These are phyloP conservation scores for Blastobasis adustella DNA, from an alignment of 2,888 invertebrate genomes.

Conservation along the genomic window DNA sequence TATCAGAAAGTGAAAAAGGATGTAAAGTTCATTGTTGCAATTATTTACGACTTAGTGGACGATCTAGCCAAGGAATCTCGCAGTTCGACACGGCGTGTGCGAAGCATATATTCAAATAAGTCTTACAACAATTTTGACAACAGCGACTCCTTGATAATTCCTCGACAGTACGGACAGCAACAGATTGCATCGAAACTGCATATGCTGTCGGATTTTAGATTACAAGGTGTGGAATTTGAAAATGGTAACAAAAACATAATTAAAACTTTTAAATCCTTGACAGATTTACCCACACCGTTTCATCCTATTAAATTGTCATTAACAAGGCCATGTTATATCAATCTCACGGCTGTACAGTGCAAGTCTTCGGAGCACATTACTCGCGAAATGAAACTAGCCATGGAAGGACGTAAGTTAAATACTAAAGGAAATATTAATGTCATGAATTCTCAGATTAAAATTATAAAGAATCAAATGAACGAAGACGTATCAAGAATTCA, in stretches of 20 bases:
- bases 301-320: too few species aligned
- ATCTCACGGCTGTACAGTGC: too few species aligned
- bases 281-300: too few species aligned
- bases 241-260: too few species aligned
- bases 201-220: slow-evolving; percentile 13
- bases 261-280: too few species aligned
- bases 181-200: slow-evolving; percentile 15
- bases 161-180: slow-evolving; percentile 30
- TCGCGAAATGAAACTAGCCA: slow-evolving; percentile 16
- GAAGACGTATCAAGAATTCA: too few species aligned
- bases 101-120: too few species aligned
- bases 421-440: neutral
- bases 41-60: slow-evolving; percentile 36
- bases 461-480: too few species aligned
- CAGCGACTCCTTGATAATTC: slow-evolving; percentile 8
- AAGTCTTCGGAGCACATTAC: slow-evolving; percentile 13
- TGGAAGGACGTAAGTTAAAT: slow-evolving; percentile 10
- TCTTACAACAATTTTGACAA: neutral
- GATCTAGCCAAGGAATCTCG: neutral
- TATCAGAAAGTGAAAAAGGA: slow-evolving; percentile 21
- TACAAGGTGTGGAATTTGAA: too few species aligned
- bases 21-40: slow-evolving; percentile 34
- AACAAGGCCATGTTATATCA: too few species aligned
- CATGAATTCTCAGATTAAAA: too few species aligned
- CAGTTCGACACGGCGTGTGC: too few species aligned